Evolutionary conservation across 92 coral and sea anemone genomes (phyloP), one percentile per base, ranked within the genome.

Genomic region (Porites divaricata): DNA sequence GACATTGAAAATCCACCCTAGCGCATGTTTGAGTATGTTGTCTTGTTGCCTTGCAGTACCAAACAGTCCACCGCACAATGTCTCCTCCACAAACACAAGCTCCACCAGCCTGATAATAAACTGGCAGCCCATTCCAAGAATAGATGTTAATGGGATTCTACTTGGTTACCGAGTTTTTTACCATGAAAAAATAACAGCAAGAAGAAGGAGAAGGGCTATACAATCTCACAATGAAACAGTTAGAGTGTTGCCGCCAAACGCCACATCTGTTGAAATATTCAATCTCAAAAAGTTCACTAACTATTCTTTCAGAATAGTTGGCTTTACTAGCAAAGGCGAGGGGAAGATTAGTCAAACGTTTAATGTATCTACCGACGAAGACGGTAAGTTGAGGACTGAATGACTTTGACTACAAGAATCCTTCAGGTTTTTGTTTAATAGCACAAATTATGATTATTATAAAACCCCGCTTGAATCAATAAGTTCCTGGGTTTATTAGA

Each of bases 41-140:
- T 7, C 10, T 21, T 25, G 23, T 52, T 15, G 8, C 25, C 0
- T 16, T 65, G 6, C 58, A 95, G 98, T 88, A 53, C 96, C 98
- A 14, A 84, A 81, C 52, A 26, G 28, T 19, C 87, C 93, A n/a
- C 98, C 98, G 7, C 82, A 48, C 24, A 85, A 88, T 61, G 74
- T 89, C 51, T 26, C 57, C 12, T 81, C 81, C 1, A 41, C 67
- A 59, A 89, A 77, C 66, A 87, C 81, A n/a, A 92, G 94, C 58
- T 88, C 92, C 28, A 88, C 98, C 8, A 88, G 91, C 16, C 80
- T 95, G 1, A 72, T 78, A 10, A 77, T 91, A 17, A 84, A 92
- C 12, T 95, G 98, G 98, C 61, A 62, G 41, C 91, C 83, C 15
- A 91, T 95, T 61, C 96, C 95, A 17, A 75, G 71, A n/a, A 86